These are phyloP conservation scores for Clarias platycephalus DNA, from an alignment of 2,797 vertebrate genomes.

Conservation along the genomic window DNA sequence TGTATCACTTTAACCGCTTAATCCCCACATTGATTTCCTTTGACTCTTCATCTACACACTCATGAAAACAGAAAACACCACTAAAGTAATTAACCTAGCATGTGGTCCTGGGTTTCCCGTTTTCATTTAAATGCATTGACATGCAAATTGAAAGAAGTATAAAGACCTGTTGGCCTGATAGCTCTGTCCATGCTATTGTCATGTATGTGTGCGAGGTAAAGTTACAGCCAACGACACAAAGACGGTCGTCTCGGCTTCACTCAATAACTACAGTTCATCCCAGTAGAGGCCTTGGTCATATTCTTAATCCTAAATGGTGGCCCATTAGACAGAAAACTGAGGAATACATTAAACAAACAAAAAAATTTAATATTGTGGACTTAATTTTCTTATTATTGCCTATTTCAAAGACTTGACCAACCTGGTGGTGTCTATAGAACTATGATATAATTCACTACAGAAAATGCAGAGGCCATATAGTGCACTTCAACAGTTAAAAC, in stretches of 20 bases:
- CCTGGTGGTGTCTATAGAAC: too few relatives aligned
- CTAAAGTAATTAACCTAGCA: slow-evolving; percentile 46
- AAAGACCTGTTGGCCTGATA: slow-evolving; percentile 16
- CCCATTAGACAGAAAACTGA: background rate
- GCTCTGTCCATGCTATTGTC: slow-evolving; percentile 43
- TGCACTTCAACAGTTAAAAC: background rate
- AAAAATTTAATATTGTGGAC: background rate
- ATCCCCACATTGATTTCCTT: slow-evolving; percentile 4
- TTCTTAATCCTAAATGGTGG: background rate
- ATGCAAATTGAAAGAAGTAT: slow-evolving; percentile 35
- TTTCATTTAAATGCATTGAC: slow-evolving; percentile 46
- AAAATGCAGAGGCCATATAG: background rate
- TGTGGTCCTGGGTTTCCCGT: slow-evolving; percentile 20
- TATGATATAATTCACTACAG: background rate
- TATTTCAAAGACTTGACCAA: background rate
- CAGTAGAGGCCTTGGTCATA: slow-evolving; percentile 14
- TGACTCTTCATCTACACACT: slow-evolving; percentile 35
- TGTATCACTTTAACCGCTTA: background rate
- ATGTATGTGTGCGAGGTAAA: slow-evolving; percentile 37
- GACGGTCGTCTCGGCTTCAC: slow-evolving; percentile 10
- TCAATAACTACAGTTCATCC: background rate
- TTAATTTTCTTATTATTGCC: background rate
- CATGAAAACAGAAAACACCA: slow-evolving; percentile 21
- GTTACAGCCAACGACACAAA: slow-evolving; percentile 42
- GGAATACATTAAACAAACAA: background rate